Evolutionary conservation across 2,797 vertebrate genomes (phyloP).

Genomic region (Tauraco hartlaubi): DNA sequence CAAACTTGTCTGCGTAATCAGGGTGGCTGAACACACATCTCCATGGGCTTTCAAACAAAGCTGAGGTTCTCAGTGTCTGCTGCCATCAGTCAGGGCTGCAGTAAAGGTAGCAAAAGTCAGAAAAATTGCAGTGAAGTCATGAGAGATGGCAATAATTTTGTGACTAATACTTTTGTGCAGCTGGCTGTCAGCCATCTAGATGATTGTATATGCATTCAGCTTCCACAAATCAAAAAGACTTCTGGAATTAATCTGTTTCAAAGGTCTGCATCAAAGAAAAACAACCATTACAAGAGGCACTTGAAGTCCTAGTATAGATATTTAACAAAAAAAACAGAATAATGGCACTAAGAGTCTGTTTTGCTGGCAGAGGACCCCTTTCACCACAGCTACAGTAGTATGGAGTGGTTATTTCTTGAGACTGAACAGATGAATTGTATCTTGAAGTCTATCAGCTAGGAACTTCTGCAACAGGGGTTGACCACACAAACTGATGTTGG

Average conservation of each 20-base stretch:
- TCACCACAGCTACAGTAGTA: not conserved
- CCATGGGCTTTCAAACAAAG: not conserved
- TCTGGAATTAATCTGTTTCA: not conserved
- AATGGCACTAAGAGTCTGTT: not conserved
- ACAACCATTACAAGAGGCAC: not conserved
- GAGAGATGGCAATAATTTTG: not conserved
- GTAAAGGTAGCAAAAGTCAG: not conserved
- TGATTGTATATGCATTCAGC: not conserved
- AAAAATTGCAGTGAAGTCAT: not conserved
- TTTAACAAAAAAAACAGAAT: not conserved
- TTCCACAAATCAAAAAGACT: not conserved
- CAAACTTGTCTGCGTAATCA: not conserved
- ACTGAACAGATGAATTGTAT: not conserved
- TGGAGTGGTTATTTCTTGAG: not conserved
- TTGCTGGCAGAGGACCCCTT: not conserved
- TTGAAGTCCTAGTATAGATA: not conserved
- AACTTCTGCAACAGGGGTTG: not conserved
- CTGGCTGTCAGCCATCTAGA: not conserved
- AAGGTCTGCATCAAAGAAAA: not conserved
- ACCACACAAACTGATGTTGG: not conserved
- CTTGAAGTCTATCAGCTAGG: not conserved
- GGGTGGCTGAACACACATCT: not conserved
- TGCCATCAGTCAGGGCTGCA: not conserved
- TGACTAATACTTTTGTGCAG: not conserved
- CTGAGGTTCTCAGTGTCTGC: not conserved